Conservation (phyloP, 2,888 invertebrate genomes). For the Aspidapion aeneum region DNA sequence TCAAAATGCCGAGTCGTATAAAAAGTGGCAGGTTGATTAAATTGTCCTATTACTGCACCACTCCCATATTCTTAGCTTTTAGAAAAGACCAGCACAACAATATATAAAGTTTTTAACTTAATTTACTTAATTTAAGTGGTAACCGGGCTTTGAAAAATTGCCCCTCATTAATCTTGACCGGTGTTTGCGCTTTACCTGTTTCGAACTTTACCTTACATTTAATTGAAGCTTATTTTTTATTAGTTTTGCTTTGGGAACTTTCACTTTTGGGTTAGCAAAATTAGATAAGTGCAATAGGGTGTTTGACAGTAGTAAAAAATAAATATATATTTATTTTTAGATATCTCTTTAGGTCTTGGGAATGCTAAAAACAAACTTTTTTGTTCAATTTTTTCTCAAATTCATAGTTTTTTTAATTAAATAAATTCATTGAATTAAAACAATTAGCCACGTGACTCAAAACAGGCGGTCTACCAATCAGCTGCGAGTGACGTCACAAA, state of each 20-base stretch:
- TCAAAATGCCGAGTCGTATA: too few species aligned
- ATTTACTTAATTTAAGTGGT: neutral
- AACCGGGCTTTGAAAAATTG: conserved; percentile 20
- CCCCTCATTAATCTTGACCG: conserved; percentile 13
- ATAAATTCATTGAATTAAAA: too few species aligned
- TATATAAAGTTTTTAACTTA: neutral
- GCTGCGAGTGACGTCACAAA: too few species aligned
- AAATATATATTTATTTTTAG: too few species aligned
- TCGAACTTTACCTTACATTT: conserved; percentile 10
- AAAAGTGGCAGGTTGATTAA: neutral
- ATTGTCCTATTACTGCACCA: neutral
- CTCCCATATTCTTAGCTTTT: neutral
- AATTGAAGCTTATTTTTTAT: conserved; percentile 15
- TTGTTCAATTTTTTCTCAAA: too few species aligned
- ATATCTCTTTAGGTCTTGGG: too few species aligned
- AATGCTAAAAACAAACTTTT: too few species aligned
- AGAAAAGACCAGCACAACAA: neutral
- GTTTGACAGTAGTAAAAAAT: too few species aligned
- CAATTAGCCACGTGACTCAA: too few species aligned
- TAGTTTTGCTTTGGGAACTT: neutral
- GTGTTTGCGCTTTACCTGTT: neutral
- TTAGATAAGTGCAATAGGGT: too few species aligned
- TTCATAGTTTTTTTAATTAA: too few species aligned
- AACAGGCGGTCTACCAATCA: too few species aligned
- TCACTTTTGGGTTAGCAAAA: neutral